These are phyloP conservation scores for Monopterus albus DNA, from an alignment of 2,113 vertebrate species.

Conservation along the genomic window DNA sequence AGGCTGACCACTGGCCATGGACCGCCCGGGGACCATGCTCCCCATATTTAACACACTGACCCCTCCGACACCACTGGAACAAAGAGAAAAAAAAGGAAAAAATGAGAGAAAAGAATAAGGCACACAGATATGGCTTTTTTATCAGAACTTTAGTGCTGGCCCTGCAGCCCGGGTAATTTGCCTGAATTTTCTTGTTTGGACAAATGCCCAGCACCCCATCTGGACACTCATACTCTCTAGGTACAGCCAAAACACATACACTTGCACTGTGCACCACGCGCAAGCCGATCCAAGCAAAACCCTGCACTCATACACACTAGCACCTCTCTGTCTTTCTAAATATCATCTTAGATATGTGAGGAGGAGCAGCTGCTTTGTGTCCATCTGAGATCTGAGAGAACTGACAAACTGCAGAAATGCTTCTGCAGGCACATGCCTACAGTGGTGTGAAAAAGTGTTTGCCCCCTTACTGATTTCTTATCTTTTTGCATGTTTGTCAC, in stretches of 20 bases:
- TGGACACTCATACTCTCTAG: constrained; percentile 48
- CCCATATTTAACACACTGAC: constrained; percentile 92
- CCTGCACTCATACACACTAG: constrained; percentile 54
- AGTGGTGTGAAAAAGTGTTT: no score
- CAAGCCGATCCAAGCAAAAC: constrained; percentile 38
- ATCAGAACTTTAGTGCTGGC: constrained; percentile 44
- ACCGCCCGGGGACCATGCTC: constrained; percentile 91
- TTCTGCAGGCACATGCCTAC: constrained; percentile 23
- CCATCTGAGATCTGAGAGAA: constrained; percentile 32
- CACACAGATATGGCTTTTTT: constrained; percentile 28
- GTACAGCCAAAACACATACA: constrained; percentile 44
- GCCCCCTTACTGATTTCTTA: no score
- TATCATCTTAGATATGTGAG: constrained; percentile 45
- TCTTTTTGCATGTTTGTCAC: no score
- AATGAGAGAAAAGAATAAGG: constrained; percentile 29
- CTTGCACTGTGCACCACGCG: constrained; percentile 26
- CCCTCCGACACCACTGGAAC: constrained; percentile 94
- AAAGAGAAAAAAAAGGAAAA: constrained; percentile 23
- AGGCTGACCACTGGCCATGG: constrained; percentile 93
- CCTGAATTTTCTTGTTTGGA: constrained; percentile 59
- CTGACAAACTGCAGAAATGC: constrained; percentile 12
- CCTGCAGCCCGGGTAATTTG: constrained; percentile 21
- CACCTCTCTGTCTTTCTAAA: constrained; percentile 46
- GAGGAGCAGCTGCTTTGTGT: neutral
- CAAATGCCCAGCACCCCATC: constrained; percentile 66